Evolutionary conservation across 1,140 invertebrate genomes (phyloP).

Genomic region (Episyrphus balteatus): DNA sequence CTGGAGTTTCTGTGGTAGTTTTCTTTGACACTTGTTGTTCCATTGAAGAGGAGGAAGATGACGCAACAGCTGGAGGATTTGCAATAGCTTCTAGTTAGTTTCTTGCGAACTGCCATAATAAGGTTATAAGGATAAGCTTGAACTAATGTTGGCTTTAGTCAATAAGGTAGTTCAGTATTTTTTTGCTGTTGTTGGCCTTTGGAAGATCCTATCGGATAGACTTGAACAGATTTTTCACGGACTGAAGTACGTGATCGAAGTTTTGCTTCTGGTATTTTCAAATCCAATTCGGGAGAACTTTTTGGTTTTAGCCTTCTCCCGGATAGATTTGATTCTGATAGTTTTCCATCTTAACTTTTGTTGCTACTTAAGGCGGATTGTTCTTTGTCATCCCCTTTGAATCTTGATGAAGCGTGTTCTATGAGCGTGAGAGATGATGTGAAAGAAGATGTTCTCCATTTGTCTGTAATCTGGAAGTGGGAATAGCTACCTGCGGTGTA

Average conservation of each 20-base stretch:
- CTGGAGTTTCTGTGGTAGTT: neutral
- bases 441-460: too few species aligned
- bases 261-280: neutral
- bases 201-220: neutral
- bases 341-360: neutral
- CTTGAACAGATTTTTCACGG: neutral
- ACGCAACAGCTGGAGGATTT: conserved; percentile 1
- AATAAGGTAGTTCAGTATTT: conserved; percentile 9
- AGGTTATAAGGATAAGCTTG: conserved; percentile 18
- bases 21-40: neutral
- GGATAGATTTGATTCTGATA: neutral
- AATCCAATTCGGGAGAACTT: neutral
- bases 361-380: neutral
- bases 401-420: neutral
- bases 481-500: neutral
- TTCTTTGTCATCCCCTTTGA: neutral
- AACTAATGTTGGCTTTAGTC: conserved; percentile 9
- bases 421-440: too few species aligned
- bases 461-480: too few species aligned
- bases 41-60: neutral
- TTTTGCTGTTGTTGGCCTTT: neutral
- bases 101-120: conserved; percentile 15
- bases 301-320: neutral
- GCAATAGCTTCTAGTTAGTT: conserved; percentile 15
- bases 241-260: neutral